Percentiles rank a stretch among this genome's conserved stretches.
Evolutionary conservation across 2,113 vertebrate species (phyloP).

Genomic region (Corydoras sp.): DNA sequence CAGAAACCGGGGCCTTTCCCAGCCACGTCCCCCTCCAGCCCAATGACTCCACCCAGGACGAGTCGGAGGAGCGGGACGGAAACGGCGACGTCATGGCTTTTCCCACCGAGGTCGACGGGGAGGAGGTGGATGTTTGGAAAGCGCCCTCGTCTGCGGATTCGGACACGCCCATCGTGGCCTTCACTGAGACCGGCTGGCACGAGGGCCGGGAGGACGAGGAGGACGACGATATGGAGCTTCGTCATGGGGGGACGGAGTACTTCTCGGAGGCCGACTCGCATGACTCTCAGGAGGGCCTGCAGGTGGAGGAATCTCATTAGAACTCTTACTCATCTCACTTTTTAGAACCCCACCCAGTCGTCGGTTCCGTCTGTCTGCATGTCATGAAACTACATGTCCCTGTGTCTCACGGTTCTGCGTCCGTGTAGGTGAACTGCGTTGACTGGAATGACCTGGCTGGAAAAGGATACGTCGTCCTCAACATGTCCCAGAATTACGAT

Average conservation of each 20-base stretch:
- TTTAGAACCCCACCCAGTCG: no score
- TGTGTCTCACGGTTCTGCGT: no score
- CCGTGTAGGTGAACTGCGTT: slow-evolving; percentile 80
- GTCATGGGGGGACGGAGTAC: slow-evolving; percentile 40
- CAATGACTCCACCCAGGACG: slow-evolving; percentile 31
- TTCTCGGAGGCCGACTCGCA: slow-evolving; percentile 32
- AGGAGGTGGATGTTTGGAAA: slow-evolving; percentile 33
- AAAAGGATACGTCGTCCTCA: slow-evolving; percentile 84
- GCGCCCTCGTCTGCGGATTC: slow-evolving; percentile 35
- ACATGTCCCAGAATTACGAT: slow-evolving; percentile 86
- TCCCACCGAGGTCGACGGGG: slow-evolving; percentile 14
- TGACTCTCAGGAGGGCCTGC: slow-evolving; percentile 44
- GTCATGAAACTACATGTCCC: no score
- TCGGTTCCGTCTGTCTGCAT: no score
- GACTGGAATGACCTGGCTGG: slow-evolving; percentile 85
- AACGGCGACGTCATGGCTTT: slow-evolving; percentile 25
- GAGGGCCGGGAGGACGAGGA: slow-evolving; percentile 28
- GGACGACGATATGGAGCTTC: slow-evolving; percentile 43
- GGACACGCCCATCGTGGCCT: slow-evolving; percentile 34
- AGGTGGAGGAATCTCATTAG: slow-evolving; percentile 45
- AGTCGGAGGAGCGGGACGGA: slow-evolving; percentile 37
- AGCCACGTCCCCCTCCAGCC: slow-evolving; percentile 59
- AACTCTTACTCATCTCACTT: no score
- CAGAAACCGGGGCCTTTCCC: slow-evolving; percentile 52
- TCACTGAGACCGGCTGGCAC: slow-evolving; percentile 49